phyloP scores from a whole-genome alignment of 2,888 invertebrate genomes.

The Bibio marci region DNA sequence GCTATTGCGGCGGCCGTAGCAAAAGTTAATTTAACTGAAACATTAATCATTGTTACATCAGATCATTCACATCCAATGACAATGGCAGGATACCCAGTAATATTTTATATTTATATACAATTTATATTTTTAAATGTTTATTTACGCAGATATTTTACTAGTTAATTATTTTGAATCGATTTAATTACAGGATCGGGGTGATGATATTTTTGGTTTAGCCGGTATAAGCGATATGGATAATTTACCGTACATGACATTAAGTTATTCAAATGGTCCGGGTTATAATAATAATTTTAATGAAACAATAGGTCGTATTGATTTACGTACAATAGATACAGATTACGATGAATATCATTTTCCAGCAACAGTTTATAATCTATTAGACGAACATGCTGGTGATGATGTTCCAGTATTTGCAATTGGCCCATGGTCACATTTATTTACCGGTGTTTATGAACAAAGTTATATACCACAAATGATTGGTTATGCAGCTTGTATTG shows the following conservation, averaged over 20 bases:
- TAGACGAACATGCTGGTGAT: slow-evolving; percentile 59
- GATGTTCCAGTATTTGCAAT: slow-evolving; percentile 61
- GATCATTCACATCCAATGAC: slow-evolving; percentile 69
- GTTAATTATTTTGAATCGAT: no score
- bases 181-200: slow-evolving; percentile 29
- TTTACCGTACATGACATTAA: slow-evolving; percentile 46
- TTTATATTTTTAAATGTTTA: no score
- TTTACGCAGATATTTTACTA: neutral
- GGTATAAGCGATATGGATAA: slow-evolving; percentile 36
- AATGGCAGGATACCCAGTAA: slow-evolving; percentile 55
- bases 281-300: slow-evolving; percentile 22
- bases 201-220: slow-evolving; percentile 34
- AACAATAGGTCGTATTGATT: slow-evolving; percentile 14
- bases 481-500: slow-evolving; percentile 54
- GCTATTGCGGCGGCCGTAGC: slow-evolving; percentile 46
- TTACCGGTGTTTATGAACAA: slow-evolving; percentile 61
- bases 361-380: slow-evolving; percentile 38
- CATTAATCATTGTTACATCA: slow-evolving; percentile 62
- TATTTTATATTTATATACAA: neutral
- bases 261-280: slow-evolving; percentile 60
- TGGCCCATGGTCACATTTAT: slow-evolving; percentile 61
- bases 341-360: slow-evolving; percentile 31
- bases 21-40: slow-evolving; percentile 46
- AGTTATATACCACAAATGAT: slow-evolving; percentile 57
- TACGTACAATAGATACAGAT: slow-evolving; percentile 12